Base-by-base conservation (phyloP, 2,113 vertebrate species). In the Apaloderma vittatum region DNA sequence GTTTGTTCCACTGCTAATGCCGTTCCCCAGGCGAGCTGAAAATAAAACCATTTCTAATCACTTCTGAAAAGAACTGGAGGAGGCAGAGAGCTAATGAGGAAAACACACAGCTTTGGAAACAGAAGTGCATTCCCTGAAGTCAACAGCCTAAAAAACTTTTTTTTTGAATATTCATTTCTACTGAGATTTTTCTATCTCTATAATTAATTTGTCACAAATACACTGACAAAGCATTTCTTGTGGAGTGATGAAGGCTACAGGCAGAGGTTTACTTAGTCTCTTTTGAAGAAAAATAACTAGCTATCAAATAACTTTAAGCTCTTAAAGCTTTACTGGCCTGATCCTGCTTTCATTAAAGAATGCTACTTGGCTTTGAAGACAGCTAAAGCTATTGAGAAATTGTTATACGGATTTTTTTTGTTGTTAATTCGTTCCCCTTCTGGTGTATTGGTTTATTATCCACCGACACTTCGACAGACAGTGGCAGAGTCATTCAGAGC, bases 161-260 rank as follows among this genome's bases (percentile, higher is more conserved):
- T 63, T 95, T 73, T 86, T 58, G 51, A 94, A 67, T 88, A 90
- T 81, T 90, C 70, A 90, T 94, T 94, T 93, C 84, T 88, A 68
- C 79, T 3, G 79, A 36, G 67, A 77, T 79, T 94, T 94, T 89
- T 62, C 85, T 92, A 88, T 96, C 15, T 17, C 86, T 94, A 17
- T 95, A 96, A 97, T 97, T 97, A 95, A 96, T 95, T 97, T 96
- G 96, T 96, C 96, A 93, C 76, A 87, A 96, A 96, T 82, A 72
- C 4, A 62, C 97, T 96, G 97, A 97, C 93, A 88, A 97, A 97
- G 96, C 88, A 59, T 63, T 81, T 93, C 86, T 93, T n/a, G 43
- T 88, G 90, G 19, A 94, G 72, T 90, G 92, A 88, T 94, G 91
- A 96, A 88, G 94, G 94, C 97, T 95, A 92, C 77, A 95, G 96